A percentile compares a stretch with the other conserved stretches of the same genome.
phyloP scores from a whole-genome alignment of 2,113 vertebrate genomes.

The Crotalus horridus region DNA sequence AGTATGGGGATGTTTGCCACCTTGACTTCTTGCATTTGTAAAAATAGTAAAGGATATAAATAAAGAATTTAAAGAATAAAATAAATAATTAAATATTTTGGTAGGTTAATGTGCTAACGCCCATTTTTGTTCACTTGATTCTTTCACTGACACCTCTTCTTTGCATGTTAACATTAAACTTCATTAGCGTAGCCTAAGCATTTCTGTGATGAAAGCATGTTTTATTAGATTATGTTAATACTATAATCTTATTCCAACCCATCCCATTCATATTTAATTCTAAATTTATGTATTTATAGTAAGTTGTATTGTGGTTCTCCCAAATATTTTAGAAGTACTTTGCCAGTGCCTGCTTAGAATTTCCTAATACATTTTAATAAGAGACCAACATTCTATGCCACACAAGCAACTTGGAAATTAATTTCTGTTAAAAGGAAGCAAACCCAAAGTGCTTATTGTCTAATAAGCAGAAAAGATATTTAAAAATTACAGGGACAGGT shows the following conservation, averaged over 20 bases:
- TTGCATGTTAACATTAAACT: background rate
- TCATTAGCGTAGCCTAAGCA: conserved; percentile 17
- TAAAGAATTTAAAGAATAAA: background rate
- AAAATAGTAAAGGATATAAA: background rate
- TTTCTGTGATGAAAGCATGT: conserved; percentile 41
- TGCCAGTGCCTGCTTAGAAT: background rate
- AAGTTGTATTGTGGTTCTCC: background rate
- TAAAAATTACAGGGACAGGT: background rate
- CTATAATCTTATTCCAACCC: background rate
- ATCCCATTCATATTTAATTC: background rate
- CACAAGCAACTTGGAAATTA: background rate
- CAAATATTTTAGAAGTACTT: background rate
- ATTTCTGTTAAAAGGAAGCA: background rate
- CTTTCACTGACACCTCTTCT: background rate
- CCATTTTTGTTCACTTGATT: background rate
- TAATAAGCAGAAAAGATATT: background rate
- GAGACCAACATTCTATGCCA: background rate
- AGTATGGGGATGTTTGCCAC: background rate
- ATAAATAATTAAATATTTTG: background rate
- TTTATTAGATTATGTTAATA: background rate
- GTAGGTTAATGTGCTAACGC: background rate
- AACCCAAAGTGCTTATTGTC: background rate
- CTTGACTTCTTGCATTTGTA: background rate
- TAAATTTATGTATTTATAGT: background rate
- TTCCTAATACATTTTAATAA: background rate